These are phyloP conservation scores for Alectura lathami DNA, from an alignment of 2,113 vertebrate species.

Conservation along the genomic window DNA sequence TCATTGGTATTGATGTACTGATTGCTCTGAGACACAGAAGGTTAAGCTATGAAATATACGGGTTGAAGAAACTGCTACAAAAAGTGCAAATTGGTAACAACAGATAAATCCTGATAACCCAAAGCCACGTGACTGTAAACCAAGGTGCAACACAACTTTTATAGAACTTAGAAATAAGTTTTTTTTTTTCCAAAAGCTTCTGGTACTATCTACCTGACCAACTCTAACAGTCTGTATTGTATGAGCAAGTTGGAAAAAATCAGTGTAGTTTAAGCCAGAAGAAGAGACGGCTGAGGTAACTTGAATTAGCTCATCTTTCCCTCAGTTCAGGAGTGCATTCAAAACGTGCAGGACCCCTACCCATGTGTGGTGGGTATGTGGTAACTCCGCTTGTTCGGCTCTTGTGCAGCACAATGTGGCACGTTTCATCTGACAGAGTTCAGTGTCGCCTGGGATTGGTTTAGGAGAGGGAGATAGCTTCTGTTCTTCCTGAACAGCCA, in stretches of 20 bases:
- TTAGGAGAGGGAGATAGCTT: background rate
- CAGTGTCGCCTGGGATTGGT: background rate
- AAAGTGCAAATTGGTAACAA: background rate
- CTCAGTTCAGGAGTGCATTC: background rate
- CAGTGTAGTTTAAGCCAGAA: background rate
- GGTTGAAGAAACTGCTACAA: conserved; percentile 19
- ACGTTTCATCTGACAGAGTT: background rate
- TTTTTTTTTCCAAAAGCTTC: background rate
- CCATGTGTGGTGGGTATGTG: background rate
- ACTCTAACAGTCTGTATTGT: background rate
- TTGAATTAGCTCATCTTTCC: background rate
- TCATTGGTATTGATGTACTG: background rate
- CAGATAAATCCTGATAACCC: background rate
- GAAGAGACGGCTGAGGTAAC: background rate
- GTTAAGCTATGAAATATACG: conserved; percentile 1
- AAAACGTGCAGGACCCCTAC: background rate
- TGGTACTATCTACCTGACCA: background rate
- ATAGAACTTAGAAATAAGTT: background rate
- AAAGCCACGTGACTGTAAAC: background rate
- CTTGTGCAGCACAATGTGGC: background rate
- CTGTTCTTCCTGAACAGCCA: background rate
- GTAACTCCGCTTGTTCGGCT: background rate
- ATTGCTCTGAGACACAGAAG: conserved; percentile 14
- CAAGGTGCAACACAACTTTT: background rate
- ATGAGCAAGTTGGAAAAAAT: background rate